Percentiles rank a stretch among this genome's conserved stretches.
Conservation (phyloP, 2,888 invertebrate genomes). For the Eupithecia pulchellata region DNA sequence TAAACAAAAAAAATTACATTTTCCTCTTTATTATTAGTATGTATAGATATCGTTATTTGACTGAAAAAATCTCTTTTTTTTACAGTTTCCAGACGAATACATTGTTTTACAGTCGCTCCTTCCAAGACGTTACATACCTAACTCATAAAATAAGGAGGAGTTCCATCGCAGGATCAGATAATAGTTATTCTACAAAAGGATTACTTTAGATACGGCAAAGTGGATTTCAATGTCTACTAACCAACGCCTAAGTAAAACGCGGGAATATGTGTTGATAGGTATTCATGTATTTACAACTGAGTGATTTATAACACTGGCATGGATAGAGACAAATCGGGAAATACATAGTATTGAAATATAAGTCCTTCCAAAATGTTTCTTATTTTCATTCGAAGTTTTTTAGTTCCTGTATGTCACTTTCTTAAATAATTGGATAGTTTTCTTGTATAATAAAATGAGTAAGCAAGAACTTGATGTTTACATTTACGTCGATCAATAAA, state of each 20-base stretch:
- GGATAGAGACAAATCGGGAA: too few relatives aligned
- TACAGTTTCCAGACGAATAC: not conserved
- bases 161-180: constrained; percentile 7
- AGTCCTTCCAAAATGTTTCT: too few relatives aligned
- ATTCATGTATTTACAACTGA: not conserved
- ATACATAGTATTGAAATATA: too few relatives aligned
- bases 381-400: too few relatives aligned
- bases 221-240: constrained; percentile 19
- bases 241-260: constrained; percentile 11
- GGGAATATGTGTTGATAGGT: not conserved
- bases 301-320: not conserved
- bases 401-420: too few relatives aligned
- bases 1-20: too few relatives aligned
- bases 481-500: too few relatives aligned
- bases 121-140: not conserved
- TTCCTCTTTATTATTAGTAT: too few relatives aligned
- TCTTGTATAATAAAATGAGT: too few relatives aligned
- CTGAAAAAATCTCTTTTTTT: not conserved
- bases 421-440: too few relatives aligned
- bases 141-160: not conserved
- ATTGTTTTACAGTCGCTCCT: not conserved
- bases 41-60: not conserved
- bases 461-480: too few relatives aligned
- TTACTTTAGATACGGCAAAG: constrained; percentile 14
- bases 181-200: constrained; percentile 14